Base-by-base conservation (phyloP, 2,797 vertebrate genomes). In the Sebastes hubbsi region DNA sequence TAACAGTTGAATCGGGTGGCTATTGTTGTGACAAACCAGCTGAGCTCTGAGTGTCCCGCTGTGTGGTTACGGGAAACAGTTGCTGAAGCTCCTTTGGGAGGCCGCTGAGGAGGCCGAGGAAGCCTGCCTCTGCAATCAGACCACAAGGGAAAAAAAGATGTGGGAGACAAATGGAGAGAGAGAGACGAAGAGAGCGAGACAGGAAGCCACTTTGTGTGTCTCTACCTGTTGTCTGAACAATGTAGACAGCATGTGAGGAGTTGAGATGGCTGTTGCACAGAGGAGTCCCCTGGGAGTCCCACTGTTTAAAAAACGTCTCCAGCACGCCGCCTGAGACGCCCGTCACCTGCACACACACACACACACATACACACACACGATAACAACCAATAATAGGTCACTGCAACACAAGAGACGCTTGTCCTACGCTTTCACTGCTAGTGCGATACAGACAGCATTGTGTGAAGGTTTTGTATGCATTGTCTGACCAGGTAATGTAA, bases 41-140 rank as follows among this genome's bases (percentile, higher is more conserved):
- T 61, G 83, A 84, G 54, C 27, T 88, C 20, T 75, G 74, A 30
- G 71, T n/a, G 13, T 81, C 86, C 18, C 16, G 36, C 70, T 75
- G 46, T 18, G 78, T 52, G 67, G 63, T 38, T 49, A 85, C 72
- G 78, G 91, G 36, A 67, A 96, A 68, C 62, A 97, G 86, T 8
- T 82, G 77, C 24, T 82, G 87, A 2, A 99, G 63, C 6, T 95
- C 83, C 32, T 91, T 77, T 30, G 91, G 94, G 61, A 96, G 88
- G 5, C 96, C 93, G 2, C 87, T 87, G 65, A 95, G 94, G 25
- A 97, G 88, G 8, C 97, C 97, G 22, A 95, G 78, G 88, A 99
- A 98, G n/a, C 97, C 97, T n/a, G 78, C 75, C 16, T 76, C 98
- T 98, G 89, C 6, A 93, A 65, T 0, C 55, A 74, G 30, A 90